Base-by-base conservation (phyloP, 2,797 vertebrate species). In the Gymnothorax javanicus region DNA sequence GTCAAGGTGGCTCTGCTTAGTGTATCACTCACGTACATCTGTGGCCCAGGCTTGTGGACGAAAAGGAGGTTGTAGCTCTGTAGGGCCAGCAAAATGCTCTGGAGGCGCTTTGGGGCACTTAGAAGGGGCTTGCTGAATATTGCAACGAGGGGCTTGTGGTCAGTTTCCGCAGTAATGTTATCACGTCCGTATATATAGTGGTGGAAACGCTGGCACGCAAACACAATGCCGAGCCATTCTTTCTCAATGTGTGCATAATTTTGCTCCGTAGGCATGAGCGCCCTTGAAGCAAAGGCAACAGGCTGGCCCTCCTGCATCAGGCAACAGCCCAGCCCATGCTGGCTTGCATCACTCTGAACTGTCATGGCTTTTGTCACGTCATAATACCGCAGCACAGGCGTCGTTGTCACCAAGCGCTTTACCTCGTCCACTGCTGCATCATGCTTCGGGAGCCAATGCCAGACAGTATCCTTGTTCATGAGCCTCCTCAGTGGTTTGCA, bases 101-200 rank as follows among this genome's bases (percentile, higher is more conserved):
- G 87, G 7, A 90, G 79, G 4, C 15, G 4, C 60, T 90, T 88
- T 3, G 88, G 79, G 57, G 79, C 83, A 62, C 54, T 87, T 0
- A 90, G 83, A 8, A 89, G 86, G 2, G 88, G 87, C 56, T 89
- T 89, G 15, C 57, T 90, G 23, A 89, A 87, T 23, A 89, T 86
- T 6, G 83, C 12, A 13, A 87, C 85, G 43, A 89, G 54, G 12
- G 60, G 85, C 81, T 88, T 88, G 33, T 87, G 83, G 69, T 90
- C 69, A n/a, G 83, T 88, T 50, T 88, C 87, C 23, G 88, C 86
- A n/a, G 62, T 77, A 2, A 90, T 60, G 13, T 23, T 5, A 2
- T 88, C 84, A 23, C 58, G 3, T 0, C 85, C 57, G 25, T 88
- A 89, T n/a, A 86, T 54, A n/a, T n/a, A n/a, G n/a, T n/a, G n/a